Base-by-base conservation (phyloP, 2,797 vertebrate species). In the Aselliscus stoliczkanus region DNA sequence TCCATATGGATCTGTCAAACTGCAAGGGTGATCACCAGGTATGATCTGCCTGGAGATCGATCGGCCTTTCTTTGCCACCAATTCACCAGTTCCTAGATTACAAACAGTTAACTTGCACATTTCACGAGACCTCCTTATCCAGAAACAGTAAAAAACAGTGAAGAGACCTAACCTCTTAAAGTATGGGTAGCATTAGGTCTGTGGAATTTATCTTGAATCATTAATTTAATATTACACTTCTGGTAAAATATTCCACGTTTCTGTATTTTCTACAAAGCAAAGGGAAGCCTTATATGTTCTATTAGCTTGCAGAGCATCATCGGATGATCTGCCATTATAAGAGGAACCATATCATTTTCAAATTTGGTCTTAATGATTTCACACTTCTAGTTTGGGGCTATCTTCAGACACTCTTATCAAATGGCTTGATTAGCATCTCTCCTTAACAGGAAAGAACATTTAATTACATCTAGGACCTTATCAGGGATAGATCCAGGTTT, bases 351-450 rank as follows among this genome's bases (percentile, higher is more conserved):
- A 37, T 6, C 47, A 34, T 85, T 69, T 81, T 80, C 25, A 92
- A 37, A 79, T 79, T 70, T 79, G 50, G 77, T 88, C 73, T 70
- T 80, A 82, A 64, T 90, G 85, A 94, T 81, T 88, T 88, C 75
- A 73, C 27, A 56, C n/a, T 54, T 80, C 34, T 37, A 72, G 69
- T 85, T 65, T n/a, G 72, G 67, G 64, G 18, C 64, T 21, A 37
- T 79, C 37, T 87, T 88, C 70, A 75, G 93, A 79, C 3, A 14
- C 2, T 25, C 7, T 50, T 50, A 89, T 44, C 75, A 34, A 60
- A 72, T 14, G 85, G 20, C 34, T 64, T 60, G 42, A 86, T 50
- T 54, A 44, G 62, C 86, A 37, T 69, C 56, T 50, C 79, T 81
- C 14, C 65, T 84, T 60, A 70, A 65, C 27, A 70, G 54, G 54